Evolutionary conservation across 1,140 invertebrate genomes (phyloP).

Genomic region (Cydia amplana): DNA sequence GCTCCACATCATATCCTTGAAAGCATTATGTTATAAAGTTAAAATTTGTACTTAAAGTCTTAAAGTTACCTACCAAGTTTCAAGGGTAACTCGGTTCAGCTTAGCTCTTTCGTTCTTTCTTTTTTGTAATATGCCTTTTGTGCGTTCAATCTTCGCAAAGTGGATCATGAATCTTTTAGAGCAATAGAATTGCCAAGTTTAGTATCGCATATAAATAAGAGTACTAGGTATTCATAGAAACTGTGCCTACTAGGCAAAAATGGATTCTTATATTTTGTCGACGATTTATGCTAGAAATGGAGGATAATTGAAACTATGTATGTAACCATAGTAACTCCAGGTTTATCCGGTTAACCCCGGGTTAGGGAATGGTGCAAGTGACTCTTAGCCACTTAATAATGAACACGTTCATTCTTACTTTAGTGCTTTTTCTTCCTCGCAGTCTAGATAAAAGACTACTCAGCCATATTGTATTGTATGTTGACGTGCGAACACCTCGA

Average conservation of each 20-base stretch:
- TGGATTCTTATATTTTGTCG: too few relatives aligned
- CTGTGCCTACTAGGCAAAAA: too few relatives aligned
- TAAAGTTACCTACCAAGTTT: background rate
- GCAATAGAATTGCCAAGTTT: too few relatives aligned
- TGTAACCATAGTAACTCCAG: too few relatives aligned
- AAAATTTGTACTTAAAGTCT: background rate
- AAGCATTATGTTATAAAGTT: background rate
- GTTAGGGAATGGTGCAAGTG: too few relatives aligned
- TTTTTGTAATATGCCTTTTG: background rate
- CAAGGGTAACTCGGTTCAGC: background rate
- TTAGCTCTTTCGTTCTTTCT: background rate
- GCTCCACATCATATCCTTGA: conserved; percentile 1
- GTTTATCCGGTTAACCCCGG: too few relatives aligned
- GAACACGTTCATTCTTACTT: background rate
- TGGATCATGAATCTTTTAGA: too few relatives aligned
- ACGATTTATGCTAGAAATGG: too few relatives aligned
- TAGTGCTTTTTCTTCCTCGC: background rate
- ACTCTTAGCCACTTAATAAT: too few relatives aligned
- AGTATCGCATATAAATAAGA: too few relatives aligned
- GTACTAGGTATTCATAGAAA: too few relatives aligned
- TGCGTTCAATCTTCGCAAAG: background rate
- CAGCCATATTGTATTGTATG: background rate
- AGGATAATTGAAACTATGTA: too few relatives aligned
- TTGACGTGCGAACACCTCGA: background rate
- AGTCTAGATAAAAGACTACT: background rate